Evolutionary conservation across 1,140 invertebrate genomes (phyloP), one percentile per base, ranked within the genome.

Genomic region (Glossosoma conforme): DNA sequence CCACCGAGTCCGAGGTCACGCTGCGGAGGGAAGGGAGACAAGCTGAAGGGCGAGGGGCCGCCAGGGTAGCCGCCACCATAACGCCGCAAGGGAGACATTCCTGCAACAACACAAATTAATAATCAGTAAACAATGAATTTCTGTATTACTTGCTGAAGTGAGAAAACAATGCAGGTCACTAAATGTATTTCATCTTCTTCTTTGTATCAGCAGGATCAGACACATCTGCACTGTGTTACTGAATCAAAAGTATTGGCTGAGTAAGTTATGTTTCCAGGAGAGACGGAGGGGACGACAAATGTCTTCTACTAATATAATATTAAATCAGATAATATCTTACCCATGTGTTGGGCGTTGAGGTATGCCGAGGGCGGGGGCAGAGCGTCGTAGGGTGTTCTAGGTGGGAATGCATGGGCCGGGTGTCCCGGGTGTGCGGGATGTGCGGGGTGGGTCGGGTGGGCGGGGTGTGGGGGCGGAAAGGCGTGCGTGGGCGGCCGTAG

Each of bases 21-120:
- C 24, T 54, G 56, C 17, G 47, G 54, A 20, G 80, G 75, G 64
- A 86, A 89, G 40, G 82, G 78, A 5, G 85, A 79, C 38, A 89
- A 72, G 17, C 79, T 72, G 43, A 84, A 78, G 44, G 79, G 84
- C 3, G 71, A 66, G 25, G 75, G 72, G 43, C 68, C 67, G 58
- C 77, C 75, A 28, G 81, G 74, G 63, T 79, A 78, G 6, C 73
- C 76, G 30, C 77, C 73, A 47, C 79, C 83, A 72, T 89, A 91
- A 40, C 87, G 77, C 20, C 79, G 83, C 66, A 89, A 90, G 28
- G 86, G 85, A 14, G 86, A 86, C 61, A 87, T 80, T 50, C 84
- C 81, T 52, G 77, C 68, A 60, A 35, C n/a, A n/a, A n/a, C n/a
- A n/a, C n/a, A n/a, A n/a, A n/a, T n/a, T n/a, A n/a, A n/a, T n/a